These are phyloP conservation scores for Anoplius nigerrimus DNA, from an alignment of 2,888 invertebrate species.

Conservation along the genomic window DNA sequence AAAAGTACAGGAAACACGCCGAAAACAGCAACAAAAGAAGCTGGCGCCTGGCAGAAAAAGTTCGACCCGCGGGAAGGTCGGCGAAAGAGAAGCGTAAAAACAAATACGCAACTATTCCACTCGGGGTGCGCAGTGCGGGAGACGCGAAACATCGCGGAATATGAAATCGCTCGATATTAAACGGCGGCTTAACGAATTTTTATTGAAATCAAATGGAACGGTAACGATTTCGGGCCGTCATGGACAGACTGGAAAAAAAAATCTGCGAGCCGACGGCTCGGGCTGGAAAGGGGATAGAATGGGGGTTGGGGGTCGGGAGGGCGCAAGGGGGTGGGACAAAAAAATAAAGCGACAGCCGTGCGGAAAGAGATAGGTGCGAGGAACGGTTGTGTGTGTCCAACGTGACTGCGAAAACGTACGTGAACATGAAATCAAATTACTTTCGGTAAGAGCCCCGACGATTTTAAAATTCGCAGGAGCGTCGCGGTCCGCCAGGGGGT, in stretches of 20 bases:
- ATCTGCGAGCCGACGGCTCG: background rate
- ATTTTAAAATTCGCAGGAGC: slow-evolving; percentile 25
- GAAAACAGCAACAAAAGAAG: too few species aligned
- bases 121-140: too few species aligned
- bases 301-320: background rate
- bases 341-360: background rate
- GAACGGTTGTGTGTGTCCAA: slow-evolving; percentile 16
- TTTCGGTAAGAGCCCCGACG: slow-evolving; percentile 36
- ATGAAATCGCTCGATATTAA: slow-evolving; percentile 14
- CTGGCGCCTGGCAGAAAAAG: too few species aligned
- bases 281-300: too few species aligned
- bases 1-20: too few species aligned
- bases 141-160: background rate
- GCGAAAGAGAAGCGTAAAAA: too few species aligned
- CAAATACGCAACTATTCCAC: too few species aligned
- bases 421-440: slow-evolving; percentile 50
- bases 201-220: slow-evolving; percentile 45
- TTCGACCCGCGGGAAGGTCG: too few species aligned
- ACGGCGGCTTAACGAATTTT: slow-evolving; percentile 45
- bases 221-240: slow-evolving; percentile 19
- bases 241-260: background rate
- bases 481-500: background rate
- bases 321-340: slow-evolving; percentile 12
- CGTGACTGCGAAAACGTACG: slow-evolving; percentile 39
- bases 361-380: background rate